Conservation (phyloP, 2,113 vertebrate genomes). For the Pelmatolapia mariae region DNA sequence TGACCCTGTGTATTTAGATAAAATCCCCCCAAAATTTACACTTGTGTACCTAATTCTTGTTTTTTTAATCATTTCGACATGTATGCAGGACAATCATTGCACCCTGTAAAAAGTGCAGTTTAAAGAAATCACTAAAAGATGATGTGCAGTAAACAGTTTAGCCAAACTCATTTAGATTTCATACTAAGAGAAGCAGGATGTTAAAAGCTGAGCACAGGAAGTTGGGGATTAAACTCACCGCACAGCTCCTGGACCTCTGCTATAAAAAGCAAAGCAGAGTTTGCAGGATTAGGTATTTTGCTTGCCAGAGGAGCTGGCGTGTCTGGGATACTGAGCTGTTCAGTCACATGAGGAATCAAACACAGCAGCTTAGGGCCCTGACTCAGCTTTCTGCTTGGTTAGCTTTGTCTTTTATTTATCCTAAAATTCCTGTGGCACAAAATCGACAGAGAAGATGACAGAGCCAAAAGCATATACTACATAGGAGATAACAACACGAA, state of each 20-base stretch:
- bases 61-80: neutral
- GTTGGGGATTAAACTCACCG: constrained; percentile 37
- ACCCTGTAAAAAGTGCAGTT: neutral
- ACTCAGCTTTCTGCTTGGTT: constrained; percentile 18
- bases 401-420: constrained; percentile 5
- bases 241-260: constrained; percentile 19
- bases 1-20: neutral
- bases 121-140: neutral
- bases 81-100: neutral
- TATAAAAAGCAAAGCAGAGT: constrained; percentile 54
- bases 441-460: neutral
- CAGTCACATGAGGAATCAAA: constrained; percentile 37
- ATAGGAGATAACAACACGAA: neutral
- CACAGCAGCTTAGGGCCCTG: neutral
- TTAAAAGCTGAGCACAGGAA: constrained; percentile 31
- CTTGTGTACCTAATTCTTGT: neutral
- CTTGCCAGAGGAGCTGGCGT: constrained; percentile 1
- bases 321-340: constrained; percentile 30
- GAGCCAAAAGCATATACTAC: neutral
- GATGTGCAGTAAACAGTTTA: neutral
- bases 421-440: neutral
- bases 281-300: constrained; percentile 54
- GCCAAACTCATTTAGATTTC: neutral
- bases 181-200: neutral
- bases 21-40: neutral